A percentile compares a stretch with the other conserved stretches of the same genome.
Evolutionary conservation across 2,888 invertebrate genomes (phyloP).

Genomic region (Schizaphis graminum): DNA sequence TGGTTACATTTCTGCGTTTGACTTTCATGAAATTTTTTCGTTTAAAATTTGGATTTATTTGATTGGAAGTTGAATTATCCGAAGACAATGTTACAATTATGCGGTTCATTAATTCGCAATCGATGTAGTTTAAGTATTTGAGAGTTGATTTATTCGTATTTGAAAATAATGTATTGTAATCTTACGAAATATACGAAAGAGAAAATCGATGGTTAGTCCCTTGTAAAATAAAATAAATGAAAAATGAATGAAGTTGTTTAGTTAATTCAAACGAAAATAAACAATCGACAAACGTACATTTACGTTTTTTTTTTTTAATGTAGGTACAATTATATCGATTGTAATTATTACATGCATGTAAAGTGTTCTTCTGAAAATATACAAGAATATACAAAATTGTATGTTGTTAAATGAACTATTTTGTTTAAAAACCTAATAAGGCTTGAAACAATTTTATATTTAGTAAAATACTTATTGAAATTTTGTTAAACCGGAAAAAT

Average conservation of each 20-base stretch:
- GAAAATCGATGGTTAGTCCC: neutral
- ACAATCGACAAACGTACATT: neutral
- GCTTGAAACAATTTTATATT: neutral
- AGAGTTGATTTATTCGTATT: conserved; percentile 12
- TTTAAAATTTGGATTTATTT: neutral
- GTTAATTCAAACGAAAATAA: neutral
- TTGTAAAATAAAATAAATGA: neutral
- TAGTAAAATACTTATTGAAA: neutral
- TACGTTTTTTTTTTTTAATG: neutral
- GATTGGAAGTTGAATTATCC: conserved; percentile 27
- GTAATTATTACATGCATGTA: neutral
- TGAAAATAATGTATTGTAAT: conserved; percentile 6
- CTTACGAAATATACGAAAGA: neutral
- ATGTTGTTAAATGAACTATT: neutral
- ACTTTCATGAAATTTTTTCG: neutral
- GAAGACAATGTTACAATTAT: neutral
- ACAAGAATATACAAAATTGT: neutral
- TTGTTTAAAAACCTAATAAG: neutral
- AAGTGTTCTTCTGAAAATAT: neutral
- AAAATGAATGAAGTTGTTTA: neutral
- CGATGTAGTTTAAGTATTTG: neutral
- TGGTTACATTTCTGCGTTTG: neutral
- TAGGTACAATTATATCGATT: neutral
- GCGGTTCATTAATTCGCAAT: neutral
- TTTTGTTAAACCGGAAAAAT: neutral